These are phyloP conservation scores for Reinhardtius hippoglossoides DNA, from an alignment of 2,113 vertebrate genomes.

Conservation along the genomic window DNA sequence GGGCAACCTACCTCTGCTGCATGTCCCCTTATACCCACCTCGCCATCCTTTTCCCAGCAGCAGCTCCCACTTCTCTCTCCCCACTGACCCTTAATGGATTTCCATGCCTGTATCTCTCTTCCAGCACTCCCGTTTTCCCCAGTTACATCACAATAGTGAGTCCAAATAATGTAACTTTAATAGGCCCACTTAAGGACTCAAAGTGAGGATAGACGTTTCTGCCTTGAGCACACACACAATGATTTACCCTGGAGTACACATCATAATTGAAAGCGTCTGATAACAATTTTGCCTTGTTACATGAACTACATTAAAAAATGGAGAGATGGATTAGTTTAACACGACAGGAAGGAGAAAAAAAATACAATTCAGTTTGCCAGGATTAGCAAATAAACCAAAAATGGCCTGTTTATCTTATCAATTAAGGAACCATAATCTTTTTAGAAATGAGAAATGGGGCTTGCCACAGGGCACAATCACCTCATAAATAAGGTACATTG, in stretches of 20 bases:
- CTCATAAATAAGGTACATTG: constrained; percentile 70
- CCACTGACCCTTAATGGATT: constrained; percentile 67
- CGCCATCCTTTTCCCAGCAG: constrained; percentile 35
- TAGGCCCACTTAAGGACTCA: constrained; percentile 68
- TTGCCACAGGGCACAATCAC: constrained; percentile 71
- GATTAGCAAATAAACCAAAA: constrained; percentile 61
- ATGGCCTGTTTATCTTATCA: constrained; percentile 79
- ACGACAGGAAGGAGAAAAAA: constrained; percentile 34
- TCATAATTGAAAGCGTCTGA: constrained; percentile 75
- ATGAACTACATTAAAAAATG: constrained; percentile 60
- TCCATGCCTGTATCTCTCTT: constrained; percentile 40
- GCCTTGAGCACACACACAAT: constrained; percentile 70
- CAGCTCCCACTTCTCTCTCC: constrained; percentile 35
- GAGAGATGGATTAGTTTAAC: constrained; percentile 62
- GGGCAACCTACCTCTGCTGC: constrained; percentile 63
- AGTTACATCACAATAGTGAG: constrained; percentile 46
- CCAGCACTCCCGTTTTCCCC: constrained; percentile 42
- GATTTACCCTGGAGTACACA: constrained; percentile 66
- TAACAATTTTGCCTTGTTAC: constrained; percentile 71
- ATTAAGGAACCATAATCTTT: constrained; percentile 77
- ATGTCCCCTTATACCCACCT: constrained; percentile 34
- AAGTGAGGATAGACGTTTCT: constrained; percentile 36
- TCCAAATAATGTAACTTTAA: constrained; percentile 72
- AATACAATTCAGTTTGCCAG: constrained; percentile 50
- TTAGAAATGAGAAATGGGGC: constrained; percentile 74